These are phyloP conservation scores for Bubo scandiacus DNA, from an alignment of 2,113 vertebrate genomes.

Conservation along the genomic window DNA sequence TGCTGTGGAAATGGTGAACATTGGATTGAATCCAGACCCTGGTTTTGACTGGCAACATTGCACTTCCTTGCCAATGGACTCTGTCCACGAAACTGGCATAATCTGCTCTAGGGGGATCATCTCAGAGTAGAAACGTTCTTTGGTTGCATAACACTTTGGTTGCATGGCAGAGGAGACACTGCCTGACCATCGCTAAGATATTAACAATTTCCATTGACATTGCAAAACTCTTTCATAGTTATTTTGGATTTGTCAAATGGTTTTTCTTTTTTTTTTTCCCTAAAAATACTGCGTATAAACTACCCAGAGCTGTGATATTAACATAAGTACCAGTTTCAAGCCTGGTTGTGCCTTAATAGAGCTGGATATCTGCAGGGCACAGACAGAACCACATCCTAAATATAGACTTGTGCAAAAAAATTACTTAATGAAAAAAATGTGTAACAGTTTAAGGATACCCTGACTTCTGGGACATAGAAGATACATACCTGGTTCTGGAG, in stretches of 20 bases:
- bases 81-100: background rate
- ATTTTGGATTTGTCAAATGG: background rate
- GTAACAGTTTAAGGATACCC: background rate
- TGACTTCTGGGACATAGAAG: background rate
- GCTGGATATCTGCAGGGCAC: background rate
- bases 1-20: background rate
- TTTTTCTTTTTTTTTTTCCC: background rate
- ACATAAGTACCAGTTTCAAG: background rate
- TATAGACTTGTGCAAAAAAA: accelerated
- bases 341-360: background rate
- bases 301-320: background rate
- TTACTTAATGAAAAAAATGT: accelerated
- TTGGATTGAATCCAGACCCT: background rate
- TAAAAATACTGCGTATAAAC: background rate
- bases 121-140: background rate
- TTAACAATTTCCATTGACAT: background rate
- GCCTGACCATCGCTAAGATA: background rate
- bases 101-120: background rate
- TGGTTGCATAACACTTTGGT: background rate
- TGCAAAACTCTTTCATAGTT: background rate
- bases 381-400: background rate
- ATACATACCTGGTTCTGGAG: background rate
- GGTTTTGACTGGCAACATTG: background rate
- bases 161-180: background rate
- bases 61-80: background rate